These are phyloP conservation scores for Drosophila peninsularis DNA, from an alignment of 2,888 invertebrate species.

Conservation along the genomic window DNA sequence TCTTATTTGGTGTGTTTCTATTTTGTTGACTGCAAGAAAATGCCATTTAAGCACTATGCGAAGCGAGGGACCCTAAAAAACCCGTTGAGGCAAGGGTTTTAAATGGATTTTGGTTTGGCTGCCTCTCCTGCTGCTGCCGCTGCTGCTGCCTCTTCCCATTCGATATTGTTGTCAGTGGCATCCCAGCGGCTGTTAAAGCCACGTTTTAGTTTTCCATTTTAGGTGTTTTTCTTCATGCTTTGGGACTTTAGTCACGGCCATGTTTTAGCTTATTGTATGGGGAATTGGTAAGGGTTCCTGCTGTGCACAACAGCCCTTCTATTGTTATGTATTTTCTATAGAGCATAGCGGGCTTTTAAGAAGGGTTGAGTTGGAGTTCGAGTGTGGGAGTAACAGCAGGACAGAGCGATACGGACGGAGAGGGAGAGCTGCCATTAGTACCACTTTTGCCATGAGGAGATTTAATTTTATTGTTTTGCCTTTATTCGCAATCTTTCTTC, in stretches of 20 bases:
- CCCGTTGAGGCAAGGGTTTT: conserved; percentile 54
- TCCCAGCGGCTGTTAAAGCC: conserved; percentile 55
- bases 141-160: not conserved
- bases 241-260: conserved; percentile 56
- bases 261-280: conserved; percentile 74
- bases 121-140: not conserved
- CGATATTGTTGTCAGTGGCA: conserved; percentile 58
- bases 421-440: conserved; percentile 67
- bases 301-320: conserved; percentile 20
- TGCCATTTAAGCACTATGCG: conserved; percentile 69
- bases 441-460: conserved; percentile 65
- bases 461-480: conserved; percentile 82
- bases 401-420: conserved; percentile 33
- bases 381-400: not conserved
- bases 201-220: conserved; percentile 75
- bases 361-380: conserved; percentile 15
- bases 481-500: conserved; percentile 55
- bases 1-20: conserved; percentile 47
- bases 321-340: conserved; percentile 73
- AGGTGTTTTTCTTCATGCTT: conserved; percentile 62
- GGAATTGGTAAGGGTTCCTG: conserved; percentile 59
- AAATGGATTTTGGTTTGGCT: conserved; percentile 71
- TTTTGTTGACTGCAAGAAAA: conserved; percentile 61
- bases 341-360: conserved; percentile 40
- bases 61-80: conserved; percentile 36